Conservation (phyloP, 1,140 invertebrate species). For the Globodera rostochiensis region DNA sequence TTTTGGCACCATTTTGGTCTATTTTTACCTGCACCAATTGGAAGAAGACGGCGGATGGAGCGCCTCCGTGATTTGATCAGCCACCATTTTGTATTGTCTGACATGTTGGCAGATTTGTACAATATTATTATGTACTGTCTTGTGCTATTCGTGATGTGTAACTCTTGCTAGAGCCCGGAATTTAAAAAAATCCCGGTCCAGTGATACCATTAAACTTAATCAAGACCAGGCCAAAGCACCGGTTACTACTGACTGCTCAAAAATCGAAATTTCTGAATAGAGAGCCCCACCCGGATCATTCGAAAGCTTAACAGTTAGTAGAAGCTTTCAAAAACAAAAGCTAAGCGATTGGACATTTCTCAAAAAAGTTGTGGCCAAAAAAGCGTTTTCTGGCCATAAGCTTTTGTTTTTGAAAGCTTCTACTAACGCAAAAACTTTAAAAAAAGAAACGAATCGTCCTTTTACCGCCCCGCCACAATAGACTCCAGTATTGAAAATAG, state of each 20-base stretch:
- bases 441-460: neutral
- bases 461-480: neutral
- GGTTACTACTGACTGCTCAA: no score
- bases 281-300: no score
- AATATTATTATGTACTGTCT: slow-evolving; percentile 20
- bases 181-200: no score
- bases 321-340: no score
- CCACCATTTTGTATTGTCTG: no score
- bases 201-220: neutral
- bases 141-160: neutral
- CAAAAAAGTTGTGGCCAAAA: neutral
- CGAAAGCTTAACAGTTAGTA: no score
- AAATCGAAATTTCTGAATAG: no score
- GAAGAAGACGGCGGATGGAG: slow-evolving; percentile 42
- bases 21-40: slow-evolving; percentile 35
- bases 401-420: neutral
- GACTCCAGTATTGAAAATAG: neutral
- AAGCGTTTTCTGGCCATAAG: neutral
- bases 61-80: slow-evolving; percentile 26
- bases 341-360: neutral
- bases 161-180: neutral
- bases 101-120: neutral
- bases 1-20: slow-evolving; percentile 43
- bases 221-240: neutral
- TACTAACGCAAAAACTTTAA: neutral